Base-by-base conservation (phyloP, 2,113 vertebrate species). In the Romanogobio albipinnatus region DNA sequence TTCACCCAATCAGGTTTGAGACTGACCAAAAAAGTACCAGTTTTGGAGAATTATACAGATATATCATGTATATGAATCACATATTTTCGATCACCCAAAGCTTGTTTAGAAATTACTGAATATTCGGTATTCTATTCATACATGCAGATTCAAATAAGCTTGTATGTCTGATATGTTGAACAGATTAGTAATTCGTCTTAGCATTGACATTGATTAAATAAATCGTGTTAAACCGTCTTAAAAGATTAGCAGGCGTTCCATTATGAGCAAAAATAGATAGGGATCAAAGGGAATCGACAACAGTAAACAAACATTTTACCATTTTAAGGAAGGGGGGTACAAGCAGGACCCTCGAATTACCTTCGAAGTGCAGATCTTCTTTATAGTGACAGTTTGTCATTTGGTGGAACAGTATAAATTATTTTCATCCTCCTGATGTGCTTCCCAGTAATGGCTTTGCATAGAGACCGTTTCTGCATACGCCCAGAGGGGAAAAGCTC, bases 381-480 rank as follows among this genome's bases (percentile, higher is more conserved):
- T 90, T 84, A 89, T 76, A 68, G 89, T 82, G 81, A 79, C 86
- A 85, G 86, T 89, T 90, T 89, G 81, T 88, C 85, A 88, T 89
- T 85, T 84, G 75, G 81, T 84, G 83, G 83, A 90, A 89, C 79
- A 82, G 87, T 84, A 85, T 86, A 83, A 88, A 88, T 90, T 88
- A 88, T 90, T 89, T 88, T 80, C 81, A 88, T 86, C 86, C 78
- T 85, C 76, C 59, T 84, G 75, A 89, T 85, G 87, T 88, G 80
- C 85, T 88, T 86, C 77, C 68, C 84, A 89, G 81, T 90, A 89
- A 89, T 89, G 88, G 86, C 79, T 82, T 79, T 86, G 86, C 84
- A 78, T 88, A 81, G 68, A 88, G 85, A 89, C 85, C 76, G 43
- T 88, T 89, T 86, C 83, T 88, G 78, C 77, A 90, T 82, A 87